Evolutionary conservation across 23 tunicate genomes (phyloP), one percentile per base, ranked within the genome.

Genomic region (Phallusia fumigata): DNA sequence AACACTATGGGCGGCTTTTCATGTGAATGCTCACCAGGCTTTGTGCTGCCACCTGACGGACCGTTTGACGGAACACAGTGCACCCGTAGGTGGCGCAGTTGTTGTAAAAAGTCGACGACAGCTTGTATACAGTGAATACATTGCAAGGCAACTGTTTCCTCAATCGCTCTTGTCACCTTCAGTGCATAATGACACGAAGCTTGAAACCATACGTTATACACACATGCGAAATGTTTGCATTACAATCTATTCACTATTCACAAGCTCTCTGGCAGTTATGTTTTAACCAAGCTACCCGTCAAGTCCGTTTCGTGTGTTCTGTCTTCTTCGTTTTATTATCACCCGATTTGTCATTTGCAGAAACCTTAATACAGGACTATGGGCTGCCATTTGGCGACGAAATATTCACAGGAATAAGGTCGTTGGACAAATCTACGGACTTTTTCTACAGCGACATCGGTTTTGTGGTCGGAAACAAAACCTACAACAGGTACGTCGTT

Each of bases 31-130:
- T 1, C 2, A 2, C 11, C 30, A 0, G 64, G 53, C 0, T 78
- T 30, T 73, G 19, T 6, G 10, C 34, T 36, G 28, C 81, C 81
- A 6, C 12, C 50, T 30, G 64, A 36, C 64, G 81, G 81, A 3
- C 81, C 81, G 2, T 35, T 36, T 47, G 81, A 78, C 24, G 81
- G 81, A 35, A 21, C 81, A 5, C 12, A 33, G 21, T 78, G 81
- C 24, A 19, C 10, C 12, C 58, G 81, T 78, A 31, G 35, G 53
- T 78, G 24, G 28, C 5, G 32, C 10, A 10, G 47, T 40, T 76
- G 6, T 8, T 33, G 28, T 65, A 11, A 65, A 31, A 30, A 65
- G 6, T 10, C 5, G 10, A 40, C 47, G 47, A 3, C 5, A 3
- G 47, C 10, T 40, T 40, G 10, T 40, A n/a, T n/a, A n/a, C n/a